Conservation (phyloP, 1,140 invertebrate genomes). For the Drosophila saltans region DNA sequence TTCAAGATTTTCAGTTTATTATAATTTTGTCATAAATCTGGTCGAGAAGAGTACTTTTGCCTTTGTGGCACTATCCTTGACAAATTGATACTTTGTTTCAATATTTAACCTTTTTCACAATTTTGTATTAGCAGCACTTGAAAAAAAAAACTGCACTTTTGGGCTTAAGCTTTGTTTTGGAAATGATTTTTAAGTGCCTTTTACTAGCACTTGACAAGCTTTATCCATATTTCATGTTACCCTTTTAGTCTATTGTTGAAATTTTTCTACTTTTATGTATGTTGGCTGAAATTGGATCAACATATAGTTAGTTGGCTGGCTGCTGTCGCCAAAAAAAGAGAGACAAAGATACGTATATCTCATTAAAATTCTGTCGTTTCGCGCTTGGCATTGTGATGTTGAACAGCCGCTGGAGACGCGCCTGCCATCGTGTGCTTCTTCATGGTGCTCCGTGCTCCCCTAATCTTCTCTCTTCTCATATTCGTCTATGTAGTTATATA, state of each 20-base stretch:
- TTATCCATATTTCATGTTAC: conserved; percentile 13
- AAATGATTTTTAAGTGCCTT: neutral
- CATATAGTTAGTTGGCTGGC: conserved; percentile 13
- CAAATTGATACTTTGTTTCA: too few relatives aligned
- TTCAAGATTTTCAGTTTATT: too few relatives aligned
- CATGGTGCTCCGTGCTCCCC: neutral
- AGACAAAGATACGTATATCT: conserved; percentile 52
- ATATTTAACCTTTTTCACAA: neutral
- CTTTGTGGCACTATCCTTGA: too few relatives aligned
- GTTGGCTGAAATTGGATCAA: conserved; percentile 51
- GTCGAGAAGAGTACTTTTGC: too few relatives aligned
- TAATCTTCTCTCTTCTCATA: neutral
- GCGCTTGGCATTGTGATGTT: conserved; percentile 34
- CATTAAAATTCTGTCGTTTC: conserved; percentile 72
- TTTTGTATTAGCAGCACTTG: neutral
- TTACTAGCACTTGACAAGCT: neutral
- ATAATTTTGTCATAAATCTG: too few relatives aligned
- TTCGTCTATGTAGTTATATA: conserved; percentile 14
- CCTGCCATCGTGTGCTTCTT: conserved; percentile 9
- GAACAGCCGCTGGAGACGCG: conserved; percentile 29
- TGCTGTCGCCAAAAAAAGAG: conserved; percentile 29
- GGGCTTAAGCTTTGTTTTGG: neutral
- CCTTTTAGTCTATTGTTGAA: conserved; percentile 1
- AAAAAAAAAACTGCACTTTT: neutral
- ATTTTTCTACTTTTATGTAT: conserved; percentile 7